Base-by-base conservation (phyloP, 2,113 vertebrate genomes). In the Numida meleagris region DNA sequence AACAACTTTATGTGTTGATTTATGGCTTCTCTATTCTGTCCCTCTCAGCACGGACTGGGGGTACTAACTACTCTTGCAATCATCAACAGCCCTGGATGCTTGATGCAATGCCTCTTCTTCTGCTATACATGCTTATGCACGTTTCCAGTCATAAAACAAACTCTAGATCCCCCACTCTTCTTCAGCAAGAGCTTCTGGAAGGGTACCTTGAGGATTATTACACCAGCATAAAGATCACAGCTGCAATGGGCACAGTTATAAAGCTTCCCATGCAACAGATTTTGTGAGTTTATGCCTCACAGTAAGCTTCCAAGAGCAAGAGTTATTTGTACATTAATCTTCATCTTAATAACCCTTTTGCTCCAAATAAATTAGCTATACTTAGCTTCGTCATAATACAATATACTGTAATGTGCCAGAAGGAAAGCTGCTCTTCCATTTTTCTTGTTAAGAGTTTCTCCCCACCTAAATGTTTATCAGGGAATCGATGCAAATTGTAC, bases 291-390 rank as follows among this genome's bases (percentile, higher is more conserved):
- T 80, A 88, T 84, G 91, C 86, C 92, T 63, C 81, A 75, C 25
- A 82, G 53, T 65, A 95, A 89, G 76, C 79, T 80, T 96, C 86
- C 59, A 94, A 90, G 86, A 94, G 88, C 79, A 92, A 94, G 82
- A 91, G 81, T 74, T 94, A 93, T 95, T 88, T 92, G 57, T 81
- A 79, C n/a, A 90, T 92, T 95, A 89, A 81, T 94, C 61, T 93
- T 94, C 82, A 88, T 81, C 78, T 89, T 89, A 82, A 86, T 90
- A 96, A 88, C 65, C 85, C 38, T 72, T 86, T 89, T 78, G 72
- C 71, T 89, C 73, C 82, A 92, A 83, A 93, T 95, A 94, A 94
- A 95, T 90, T 85, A 93, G 79, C 50, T 42, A 72, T 70, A 80
- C 83, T 94, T 93, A 87, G 91, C 82, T 86, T 46, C 65, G 86